A percentile compares a stretch with the other conserved stretches of the same genome.
phyloP scores from a whole-genome alignment of 2,888 invertebrate genomes.

The Ophion obscuratus region DNA sequence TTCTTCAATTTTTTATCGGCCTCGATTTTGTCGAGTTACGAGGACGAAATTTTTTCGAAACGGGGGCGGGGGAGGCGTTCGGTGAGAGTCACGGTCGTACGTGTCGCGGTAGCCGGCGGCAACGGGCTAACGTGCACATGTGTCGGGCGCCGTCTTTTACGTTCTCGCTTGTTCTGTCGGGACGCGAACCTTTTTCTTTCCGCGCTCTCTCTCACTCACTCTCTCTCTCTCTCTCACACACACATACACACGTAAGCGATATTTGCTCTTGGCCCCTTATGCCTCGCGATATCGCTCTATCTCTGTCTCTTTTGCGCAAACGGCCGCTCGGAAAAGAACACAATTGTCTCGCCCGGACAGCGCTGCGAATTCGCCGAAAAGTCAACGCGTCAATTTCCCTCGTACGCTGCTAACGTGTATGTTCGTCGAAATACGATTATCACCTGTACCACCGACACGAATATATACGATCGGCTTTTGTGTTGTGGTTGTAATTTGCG shows the following conservation, averaged over 20 bases:
- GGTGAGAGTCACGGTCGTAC: slow-evolving; percentile 61
- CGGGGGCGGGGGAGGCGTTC: neutral
- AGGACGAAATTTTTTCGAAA: neutral
- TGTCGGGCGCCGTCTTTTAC: slow-evolving; percentile 69
- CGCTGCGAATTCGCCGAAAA: neutral
- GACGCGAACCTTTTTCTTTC: slow-evolving; percentile 33
- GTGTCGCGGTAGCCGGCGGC: slow-evolving; percentile 70
- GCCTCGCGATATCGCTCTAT: neutral
- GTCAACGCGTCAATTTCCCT: neutral
- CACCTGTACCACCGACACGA: too few species aligned
- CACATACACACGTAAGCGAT: neutral
- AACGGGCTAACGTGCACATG: slow-evolving; percentile 78
- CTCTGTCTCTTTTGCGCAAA: neutral
- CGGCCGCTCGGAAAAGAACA: neutral
- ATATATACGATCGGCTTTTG: neutral
- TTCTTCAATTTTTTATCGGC: slow-evolving; percentile 1
- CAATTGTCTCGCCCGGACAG: neutral
- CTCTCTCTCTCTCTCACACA: neutral
- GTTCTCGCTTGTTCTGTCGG: slow-evolving; percentile 19
- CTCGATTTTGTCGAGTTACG: neutral
- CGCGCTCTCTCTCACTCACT: neutral
- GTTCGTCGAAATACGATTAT: neutral
- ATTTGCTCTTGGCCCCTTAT: neutral
- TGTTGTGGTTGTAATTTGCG: neutral
- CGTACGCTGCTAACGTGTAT: neutral